Percentiles rank a stretch among this genome's conserved stretches.
These are phyloP conservation scores for Noctua janthe DNA, from an alignment of 2,888 invertebrate genomes.

Conservation along the genomic window DNA sequence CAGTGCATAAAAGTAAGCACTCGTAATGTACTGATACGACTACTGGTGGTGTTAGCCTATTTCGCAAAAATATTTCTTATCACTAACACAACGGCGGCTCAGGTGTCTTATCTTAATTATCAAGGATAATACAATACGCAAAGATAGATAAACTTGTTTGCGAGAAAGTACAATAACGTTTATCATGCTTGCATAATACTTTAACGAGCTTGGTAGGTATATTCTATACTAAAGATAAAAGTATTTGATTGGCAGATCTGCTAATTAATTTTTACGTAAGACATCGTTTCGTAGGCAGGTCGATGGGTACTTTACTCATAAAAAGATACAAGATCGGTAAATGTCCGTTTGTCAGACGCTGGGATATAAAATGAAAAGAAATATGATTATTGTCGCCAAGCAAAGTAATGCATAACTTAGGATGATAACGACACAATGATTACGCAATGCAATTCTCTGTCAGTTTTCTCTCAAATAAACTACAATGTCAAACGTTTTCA, in stretches of 20 bases:
- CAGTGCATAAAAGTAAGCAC: neutral
- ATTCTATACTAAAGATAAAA: neutral
- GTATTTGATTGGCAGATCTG: slow-evolving; percentile 19
- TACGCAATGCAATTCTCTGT: slow-evolving; percentile 14
- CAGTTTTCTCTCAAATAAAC: slow-evolving; percentile 4
- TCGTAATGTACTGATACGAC: slow-evolving; percentile 7
- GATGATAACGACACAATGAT: neutral
- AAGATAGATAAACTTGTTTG: slow-evolving; percentile 66
- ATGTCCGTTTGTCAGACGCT: slow-evolving; percentile 3
- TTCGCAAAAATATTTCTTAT: slow-evolving; percentile 59
- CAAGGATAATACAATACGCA: slow-evolving; percentile 62
- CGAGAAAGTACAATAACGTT: slow-evolving; percentile 53
- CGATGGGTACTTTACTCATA: neutral
- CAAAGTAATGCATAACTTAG: slow-evolving; percentile 1
- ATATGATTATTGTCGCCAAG: slow-evolving; percentile 10
- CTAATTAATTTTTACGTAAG: neutral
- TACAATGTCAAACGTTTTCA: neutral
- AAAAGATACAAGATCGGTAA: neutral
- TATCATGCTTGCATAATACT: slow-evolving; percentile 40
- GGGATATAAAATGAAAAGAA: neutral
- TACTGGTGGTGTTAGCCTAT: slow-evolving; percentile 18
- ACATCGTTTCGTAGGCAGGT: neutral
- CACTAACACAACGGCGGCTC: slow-evolving; percentile 57
- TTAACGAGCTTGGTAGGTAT: neutral
- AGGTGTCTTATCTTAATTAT: slow-evolving; percentile 67